A percentile compares a stretch with the other conserved stretches of the same genome.
Conservation (phyloP, 2,888 invertebrate species). For the Amblyteles armatorius region DNA sequence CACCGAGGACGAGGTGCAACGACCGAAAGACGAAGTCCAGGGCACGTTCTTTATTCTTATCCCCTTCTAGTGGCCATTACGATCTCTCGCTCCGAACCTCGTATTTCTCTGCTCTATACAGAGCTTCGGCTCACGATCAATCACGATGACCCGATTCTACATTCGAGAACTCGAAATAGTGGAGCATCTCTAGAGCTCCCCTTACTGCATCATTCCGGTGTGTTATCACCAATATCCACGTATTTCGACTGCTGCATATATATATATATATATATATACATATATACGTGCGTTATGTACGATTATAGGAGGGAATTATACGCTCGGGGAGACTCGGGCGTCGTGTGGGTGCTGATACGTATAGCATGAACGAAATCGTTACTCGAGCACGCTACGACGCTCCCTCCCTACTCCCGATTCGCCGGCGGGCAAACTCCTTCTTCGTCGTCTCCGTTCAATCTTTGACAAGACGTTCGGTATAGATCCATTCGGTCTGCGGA, state of each 20-base stretch:
- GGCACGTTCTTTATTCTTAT: slow-evolving; percentile 33
- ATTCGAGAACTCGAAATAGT: slow-evolving; percentile 52
- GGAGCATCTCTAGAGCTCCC: slow-evolving; percentile 22
- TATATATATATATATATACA: background rate
- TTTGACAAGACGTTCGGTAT: background rate
- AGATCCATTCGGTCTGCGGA: background rate
- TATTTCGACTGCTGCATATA: background rate
- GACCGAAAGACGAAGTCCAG: slow-evolving; percentile 57
- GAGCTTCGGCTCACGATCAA: slow-evolving; percentile 48
- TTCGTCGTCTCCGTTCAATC: background rate
- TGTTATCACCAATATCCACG: background rate
- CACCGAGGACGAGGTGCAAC: slow-evolving; percentile 60
- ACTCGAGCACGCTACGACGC: slow-evolving; percentile 29
- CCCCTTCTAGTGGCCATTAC: slow-evolving; percentile 5
- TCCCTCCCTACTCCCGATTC: background rate
- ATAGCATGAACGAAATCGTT: slow-evolving; percentile 41
- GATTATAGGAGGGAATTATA: slow-evolving; percentile 10
- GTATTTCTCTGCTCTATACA: background rate
- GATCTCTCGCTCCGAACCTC: background rate
- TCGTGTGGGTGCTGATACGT: slow-evolving; percentile 1
- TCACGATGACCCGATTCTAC: slow-evolving; percentile 63
- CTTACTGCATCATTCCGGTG: slow-evolving; percentile 38
- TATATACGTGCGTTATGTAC: background rate
- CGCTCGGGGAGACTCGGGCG: background rate
- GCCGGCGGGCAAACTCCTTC: too few species aligned